Conservation (phyloP, 2,888 invertebrate genomes). For the Oxystoma pomonae region DNA sequence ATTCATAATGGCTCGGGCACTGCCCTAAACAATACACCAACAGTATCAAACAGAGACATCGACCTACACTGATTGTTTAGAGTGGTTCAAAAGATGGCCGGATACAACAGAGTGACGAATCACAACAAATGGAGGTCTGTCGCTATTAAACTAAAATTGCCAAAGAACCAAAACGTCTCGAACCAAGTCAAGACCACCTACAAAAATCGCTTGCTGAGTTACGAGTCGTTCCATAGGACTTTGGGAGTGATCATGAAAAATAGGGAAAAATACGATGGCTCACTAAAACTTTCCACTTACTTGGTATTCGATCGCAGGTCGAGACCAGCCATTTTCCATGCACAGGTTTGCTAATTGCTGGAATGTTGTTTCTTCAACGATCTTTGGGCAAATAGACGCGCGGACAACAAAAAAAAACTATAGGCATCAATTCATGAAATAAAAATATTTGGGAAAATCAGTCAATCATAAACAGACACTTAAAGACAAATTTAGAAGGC, state of each 20-base stretch:
- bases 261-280: too few relatives aligned
- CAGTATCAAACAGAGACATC: constrained; percentile 84
- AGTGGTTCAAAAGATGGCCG: constrained; percentile 88
- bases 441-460: too few relatives aligned
- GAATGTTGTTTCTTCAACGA: too few relatives aligned
- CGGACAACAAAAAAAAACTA: too few relatives aligned
- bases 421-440: too few relatives aligned
- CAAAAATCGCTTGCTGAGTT: constrained; percentile 86
- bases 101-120: constrained; percentile 90
- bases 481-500: too few relatives aligned
- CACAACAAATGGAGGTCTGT: constrained; percentile 91
- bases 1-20: constrained; percentile 97
- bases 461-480: too few relatives aligned
- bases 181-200: constrained; percentile 82
- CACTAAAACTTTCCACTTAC: too few relatives aligned
- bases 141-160: constrained; percentile 78
- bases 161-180: constrained; percentile 72
- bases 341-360: too few relatives aligned
- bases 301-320: too few relatives aligned
- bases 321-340: too few relatives aligned
- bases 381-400: too few relatives aligned
- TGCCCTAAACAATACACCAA: constrained; percentile 92
- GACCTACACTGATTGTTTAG: constrained; percentile 81
- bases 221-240: constrained; percentile 90
- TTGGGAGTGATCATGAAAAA: constrained; percentile 90